Base-by-base conservation (phyloP, 2,888 invertebrate genomes). In the Luffia ferchaultella region DNA sequence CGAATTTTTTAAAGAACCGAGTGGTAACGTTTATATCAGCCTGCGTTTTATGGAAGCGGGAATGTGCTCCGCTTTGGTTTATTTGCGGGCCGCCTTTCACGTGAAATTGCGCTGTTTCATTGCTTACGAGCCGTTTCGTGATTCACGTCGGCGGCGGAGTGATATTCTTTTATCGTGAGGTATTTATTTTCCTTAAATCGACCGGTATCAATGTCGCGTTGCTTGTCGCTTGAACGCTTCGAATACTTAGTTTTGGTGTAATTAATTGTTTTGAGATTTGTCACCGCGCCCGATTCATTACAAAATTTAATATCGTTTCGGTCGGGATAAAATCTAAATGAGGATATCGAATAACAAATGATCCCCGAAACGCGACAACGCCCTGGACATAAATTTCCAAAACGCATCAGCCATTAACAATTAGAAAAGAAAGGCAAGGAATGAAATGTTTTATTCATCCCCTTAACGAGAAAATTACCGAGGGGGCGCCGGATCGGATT, bases 401-500 rank as follows among this genome's bases (percentile, higher is more conserved):
- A 77, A 77, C 73, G 75, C 76, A 80, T 77, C 77, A 74, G 72
- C 79, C 76, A 78, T 80, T 80, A 83, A 79, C 78, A 79, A 77
- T 80, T 78, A 78, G 74, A 78, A 79, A 80, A 79, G 76, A 78
- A 79, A 77, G 75, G 75, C 76, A 76, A 76, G 77, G 75, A 78
- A 80, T 80, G 72, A 78, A 82, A 82, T 82, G 80, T 82, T 83
- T 83, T 82, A 83, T 82, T 83, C 82, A 80, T 82, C 74, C 72
- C 73, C 75, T 77, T 83, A 82, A 80, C 80, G 78, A 80, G 80
- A 74, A 79, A 80, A 82, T 83, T 79, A 79, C 80, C 71, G 76
- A 74, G 76, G 74, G 79, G 74, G 74, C 68, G 73, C 69, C 68
- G 70, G 79, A 80, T 82, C 78, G 74, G 74, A 80, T 80, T 80